Evolutionary conservation across 2,888 invertebrate genomes (phyloP), one percentile per base, ranked within the genome.

Genomic region (Standfussiana lucernea): DNA sequence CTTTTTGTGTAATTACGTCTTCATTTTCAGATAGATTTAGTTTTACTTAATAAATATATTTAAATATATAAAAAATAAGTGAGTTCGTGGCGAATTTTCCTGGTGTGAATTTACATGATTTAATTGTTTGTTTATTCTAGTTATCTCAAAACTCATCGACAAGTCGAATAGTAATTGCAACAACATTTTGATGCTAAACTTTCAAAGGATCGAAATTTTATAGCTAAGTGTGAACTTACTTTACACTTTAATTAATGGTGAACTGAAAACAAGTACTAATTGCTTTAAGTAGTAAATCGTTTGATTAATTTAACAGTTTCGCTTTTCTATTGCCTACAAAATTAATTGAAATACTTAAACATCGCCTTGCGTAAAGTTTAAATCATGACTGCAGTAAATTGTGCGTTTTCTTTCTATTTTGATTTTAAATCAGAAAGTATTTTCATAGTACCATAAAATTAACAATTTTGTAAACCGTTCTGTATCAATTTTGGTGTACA

Each of bases 281-380:
- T 37, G 50, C n/a, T 64, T 62, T 62, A 37, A 6, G 64, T n/a
- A 40, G n/a, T n/a, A 45, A 67, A 35, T 21, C 28, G 10, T 69
- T 65, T 69, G 11, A 59, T 59, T 35, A 24, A 50, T 50, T 59
- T 18, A 28, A 79, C 18, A 79, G 72, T 79, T 72, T 68, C 70
- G 72, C 67, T 72, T 68, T 72, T 50, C 5, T 50, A 78, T 61
- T 61, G 10, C 37, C 50, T 42, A 72, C 72, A 50, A 72, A 84
- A 72, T 65, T 68, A 72, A 79, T 37, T 59, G 45, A 53, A 70
- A 83, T 50, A 42, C 77, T 68, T 59, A 18, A 68, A 65, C 62
- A 47, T 35, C 45, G 42, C 21, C 35, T 59, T 42, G 21, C 59
- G 47, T 61, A 21, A 47, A 64, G 32, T 66, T 76, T 61, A n/a